These are phyloP conservation scores for Aplocera efformata DNA, from an alignment of 2,888 invertebrate species.

Conservation along the genomic window DNA sequence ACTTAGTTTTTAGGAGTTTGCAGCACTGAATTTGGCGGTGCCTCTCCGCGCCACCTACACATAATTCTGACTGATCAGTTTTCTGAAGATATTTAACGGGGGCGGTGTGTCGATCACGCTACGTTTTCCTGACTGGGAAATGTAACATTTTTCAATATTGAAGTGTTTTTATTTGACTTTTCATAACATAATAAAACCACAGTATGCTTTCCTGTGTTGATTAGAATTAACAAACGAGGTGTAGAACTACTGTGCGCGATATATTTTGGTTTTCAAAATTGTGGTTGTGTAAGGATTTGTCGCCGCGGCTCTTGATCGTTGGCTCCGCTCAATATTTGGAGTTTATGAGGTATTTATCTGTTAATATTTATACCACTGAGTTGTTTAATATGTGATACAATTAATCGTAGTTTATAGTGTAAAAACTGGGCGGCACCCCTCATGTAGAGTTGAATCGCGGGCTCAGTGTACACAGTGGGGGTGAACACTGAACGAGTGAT, in stretches of 20 bases:
- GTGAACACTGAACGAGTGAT: too few species aligned
- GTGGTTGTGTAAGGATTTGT: constrained; percentile 73
- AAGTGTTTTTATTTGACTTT: constrained; percentile 55
- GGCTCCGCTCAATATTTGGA: constrained; percentile 38
- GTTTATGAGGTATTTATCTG: constrained; percentile 47
- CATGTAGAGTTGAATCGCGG: too few species aligned
- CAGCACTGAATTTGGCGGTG: constrained; percentile 6
- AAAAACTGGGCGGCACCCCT: too few species aligned
- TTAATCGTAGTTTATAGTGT: constrained; percentile 12
- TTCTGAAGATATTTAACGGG: constrained; percentile 62
- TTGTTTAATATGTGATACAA: too few species aligned
- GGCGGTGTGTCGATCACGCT: constrained; percentile 46
- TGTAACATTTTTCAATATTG: constrained; percentile 54
- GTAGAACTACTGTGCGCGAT: constrained; percentile 56
- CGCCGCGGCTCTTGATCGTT: constrained; percentile 43
- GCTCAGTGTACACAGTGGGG: too few species aligned
- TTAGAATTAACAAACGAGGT: constrained; percentile 44
- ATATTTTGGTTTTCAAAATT: constrained; percentile 61
- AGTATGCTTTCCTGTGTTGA: constrained; percentile 46
- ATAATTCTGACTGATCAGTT: constrained; percentile 50
- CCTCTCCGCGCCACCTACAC: constrained; percentile 31
- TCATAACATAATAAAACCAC: constrained; percentile 59
- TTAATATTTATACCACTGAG: constrained; percentile 13
- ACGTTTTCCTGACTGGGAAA: constrained; percentile 52
- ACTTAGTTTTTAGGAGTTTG: constrained; percentile 10